Evolutionary conservation across 2,888 invertebrate species (phyloP), one percentile per base, ranked within the genome.

Genomic region (Sericinus montela): DNA sequence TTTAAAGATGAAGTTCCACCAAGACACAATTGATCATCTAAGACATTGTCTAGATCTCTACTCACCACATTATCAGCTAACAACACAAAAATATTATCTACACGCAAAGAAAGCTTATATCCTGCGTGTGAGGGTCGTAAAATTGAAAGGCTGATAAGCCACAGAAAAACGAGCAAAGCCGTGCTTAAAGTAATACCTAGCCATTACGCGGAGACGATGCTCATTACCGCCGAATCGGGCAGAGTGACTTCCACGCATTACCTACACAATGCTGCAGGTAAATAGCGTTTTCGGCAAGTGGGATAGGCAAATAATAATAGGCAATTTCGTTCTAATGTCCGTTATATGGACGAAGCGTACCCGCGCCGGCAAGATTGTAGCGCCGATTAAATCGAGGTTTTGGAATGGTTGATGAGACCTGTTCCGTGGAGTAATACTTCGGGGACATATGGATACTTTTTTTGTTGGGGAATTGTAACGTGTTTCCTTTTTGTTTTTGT

Each of bases 231-330:
- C 40, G 40, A 29, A 15, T 13, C 32, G 11, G 32, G 32, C 11
- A 5, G 11, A 32, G 32, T 32, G 45, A 19, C 16, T 19, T 35
- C 36, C 25, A 29, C 11, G 30, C 30, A 25, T 32, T 23, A 42
- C n/a, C 13, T 38, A 37, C 25, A 47, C 42, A 48, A 53, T 67
- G 66, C 67, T 67, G 54, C 69, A 72, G 73, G 75, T 74, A 76
- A 75, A 75, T 72, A 71, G 67, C 68, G 70, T 76, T 75, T 76
- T 75, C 69, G 66, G 65, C 50, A 62, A 66, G 67, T 74, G 77
- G 78, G 80, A 72, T 74, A 65, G 81, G 75, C 81, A 66, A 69
- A 71, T 73, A 72, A 75, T 81, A 79, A 83, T 81, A 73, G 80
- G 67, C 75, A 75, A 81, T 79, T 73, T 62, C 62, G 56, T 58